phyloP scores from a whole-genome alignment of 53 echinoderm and acorn worm genomes.

The Hippasteria phrygiana region DNA sequence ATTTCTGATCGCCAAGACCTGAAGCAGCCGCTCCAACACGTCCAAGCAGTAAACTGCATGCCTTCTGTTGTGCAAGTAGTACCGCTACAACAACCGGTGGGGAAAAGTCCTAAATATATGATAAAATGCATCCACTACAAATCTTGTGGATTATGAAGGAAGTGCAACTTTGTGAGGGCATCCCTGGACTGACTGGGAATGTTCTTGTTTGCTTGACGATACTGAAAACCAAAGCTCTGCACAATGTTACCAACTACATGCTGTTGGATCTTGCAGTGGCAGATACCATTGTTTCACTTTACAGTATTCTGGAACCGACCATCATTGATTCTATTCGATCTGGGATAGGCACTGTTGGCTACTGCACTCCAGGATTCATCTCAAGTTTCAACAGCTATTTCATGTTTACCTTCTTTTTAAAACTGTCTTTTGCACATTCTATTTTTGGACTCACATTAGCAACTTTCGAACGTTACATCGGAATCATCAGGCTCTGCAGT shows the following conservation, averaged over 20 bases:
- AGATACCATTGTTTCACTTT: constrained; percentile 2
- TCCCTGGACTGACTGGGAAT: constrained; percentile 14
- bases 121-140: no score
- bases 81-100: no score
- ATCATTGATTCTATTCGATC: no score
- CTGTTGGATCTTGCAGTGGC: constrained; percentile 37
- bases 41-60: no score
- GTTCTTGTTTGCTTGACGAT: constrained; percentile 36
- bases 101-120: no score
- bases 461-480: constrained; percentile 47
- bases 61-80: no score
- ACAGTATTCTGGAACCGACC: neutral
- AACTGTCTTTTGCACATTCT: neutral
- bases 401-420: neutral
- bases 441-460: constrained; percentile 24
- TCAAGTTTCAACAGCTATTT: constrained; percentile 4
- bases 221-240: constrained; percentile 40
- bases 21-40: no score
- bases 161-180: neutral
- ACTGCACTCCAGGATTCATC: constrained; percentile 21
- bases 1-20: no score
- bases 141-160: no score
- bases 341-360: neutral
- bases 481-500: constrained; percentile 35
- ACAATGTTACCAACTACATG: constrained; percentile 43